Evolutionary conservation across 35 echinoderm and acorn worm species (phyloP), one percentile per base, ranked within the genome.

Genomic region (Acanthaster planci): DNA sequence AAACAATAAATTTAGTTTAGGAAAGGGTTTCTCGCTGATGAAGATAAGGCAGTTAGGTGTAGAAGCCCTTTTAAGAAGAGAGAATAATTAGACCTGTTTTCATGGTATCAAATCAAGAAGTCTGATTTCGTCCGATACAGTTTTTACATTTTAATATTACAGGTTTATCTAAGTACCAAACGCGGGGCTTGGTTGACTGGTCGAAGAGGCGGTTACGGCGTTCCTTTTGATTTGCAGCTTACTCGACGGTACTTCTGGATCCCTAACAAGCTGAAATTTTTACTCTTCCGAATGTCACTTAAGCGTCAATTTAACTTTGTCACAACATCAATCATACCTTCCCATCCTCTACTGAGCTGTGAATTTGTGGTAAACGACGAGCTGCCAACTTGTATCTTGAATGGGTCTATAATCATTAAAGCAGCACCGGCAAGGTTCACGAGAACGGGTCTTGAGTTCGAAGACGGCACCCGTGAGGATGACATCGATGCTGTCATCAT

Each of bases 381-480:
- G 15, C 52, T 93, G 0, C 92, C 92, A 6, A 85, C 78, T 40
- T 40, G 80, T 21, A 85, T 93, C n/a, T 34, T 82, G 0, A 85
- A 88, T 30, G 91, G 91, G 12, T 64, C 51, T 26, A 55, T 93
- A 5, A 83, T 78, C 4, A 42, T 93, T 7, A 93, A 85, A 52
- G 56, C 53, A 14, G 77, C 75, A 38, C 77, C 88, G 8, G 51
- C 56, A 39, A 72, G 76, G 8, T 89, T 93, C 52, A 78, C 52
- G 21, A 80, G 89, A 55, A 78, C 57, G 5, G 81, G 86, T 31
- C 76, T 93, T 0, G 77, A 89, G 39, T 89, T 93, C 81, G 82
- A 89, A 44, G 91, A 93, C 40, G 92, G 92, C n/a, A 89, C 86
- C 3, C 58, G 47, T 18, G 86, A 81, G 82, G 92, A 94, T 42